Conservation (phyloP, 2,888 invertebrate genomes). For the Ischnus inquisitorius region DNA sequence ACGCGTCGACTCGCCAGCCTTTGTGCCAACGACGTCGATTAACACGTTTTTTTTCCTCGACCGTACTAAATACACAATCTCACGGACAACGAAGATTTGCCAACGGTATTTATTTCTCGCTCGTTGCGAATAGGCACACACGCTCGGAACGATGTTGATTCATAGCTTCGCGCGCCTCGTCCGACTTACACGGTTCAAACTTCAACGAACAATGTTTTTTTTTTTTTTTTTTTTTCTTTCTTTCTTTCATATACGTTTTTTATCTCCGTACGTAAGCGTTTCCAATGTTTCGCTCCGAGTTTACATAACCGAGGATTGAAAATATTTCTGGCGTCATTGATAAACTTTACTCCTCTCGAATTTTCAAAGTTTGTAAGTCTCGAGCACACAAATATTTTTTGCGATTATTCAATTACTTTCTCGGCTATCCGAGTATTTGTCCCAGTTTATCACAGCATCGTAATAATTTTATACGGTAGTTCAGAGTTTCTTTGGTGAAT, state of each 20-base stretch:
- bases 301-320: neutral
- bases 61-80: neutral
- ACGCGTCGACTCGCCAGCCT: neutral
- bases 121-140: neutral
- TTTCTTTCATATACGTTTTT: neutral
- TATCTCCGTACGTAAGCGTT: neutral
- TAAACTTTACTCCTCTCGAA: no score
- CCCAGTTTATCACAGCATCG: no score
- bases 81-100: neutral
- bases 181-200: neutral
- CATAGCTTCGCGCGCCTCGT: neutral
- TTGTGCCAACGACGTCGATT: neutral
- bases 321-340: neutral
- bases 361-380: no score
- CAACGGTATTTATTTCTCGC: conserved; percentile 1
- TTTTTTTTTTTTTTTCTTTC: neutral
- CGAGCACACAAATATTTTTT: no score
- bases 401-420: no score
- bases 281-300: neutral
- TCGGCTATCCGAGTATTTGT: no score
- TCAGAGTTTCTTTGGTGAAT: no score
- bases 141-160: conserved; percentile 1
- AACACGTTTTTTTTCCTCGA: neutral
- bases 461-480: no score
- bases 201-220: neutral